These are phyloP conservation scores for Dolichomitus sp. DNA, from an alignment of 2,888 invertebrate species.

Conservation along the genomic window DNA sequence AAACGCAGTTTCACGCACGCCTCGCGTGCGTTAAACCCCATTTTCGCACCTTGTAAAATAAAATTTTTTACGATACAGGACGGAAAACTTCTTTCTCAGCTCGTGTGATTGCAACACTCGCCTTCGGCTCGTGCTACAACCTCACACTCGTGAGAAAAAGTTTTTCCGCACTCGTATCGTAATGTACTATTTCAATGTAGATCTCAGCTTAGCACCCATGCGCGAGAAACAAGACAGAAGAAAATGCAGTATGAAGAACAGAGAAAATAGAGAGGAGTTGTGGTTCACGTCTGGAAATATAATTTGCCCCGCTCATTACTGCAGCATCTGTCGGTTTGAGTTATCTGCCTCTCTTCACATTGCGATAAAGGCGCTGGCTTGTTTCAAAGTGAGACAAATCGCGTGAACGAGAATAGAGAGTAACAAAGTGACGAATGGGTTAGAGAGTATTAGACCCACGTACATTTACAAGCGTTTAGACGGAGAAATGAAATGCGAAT, in stretches of 20 bases:
- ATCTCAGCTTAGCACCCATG: not conserved
- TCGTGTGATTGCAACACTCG: too few relatives aligned
- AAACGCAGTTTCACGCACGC: too few relatives aligned
- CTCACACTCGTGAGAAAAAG: too few relatives aligned
- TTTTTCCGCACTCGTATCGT: too few relatives aligned
- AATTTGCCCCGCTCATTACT: conserved; percentile 44
- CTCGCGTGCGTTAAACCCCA: too few relatives aligned
- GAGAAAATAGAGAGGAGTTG: conserved; percentile 22
- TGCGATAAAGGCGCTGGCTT: conserved; percentile 45
- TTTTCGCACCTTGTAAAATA: too few relatives aligned
- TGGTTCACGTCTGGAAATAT: conserved; percentile 54
- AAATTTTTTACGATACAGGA: too few relatives aligned
- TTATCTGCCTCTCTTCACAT: conserved; percentile 59
- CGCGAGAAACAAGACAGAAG: conserved; percentile 50
- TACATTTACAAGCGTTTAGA: not conserved
- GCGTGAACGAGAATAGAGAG: not conserved
- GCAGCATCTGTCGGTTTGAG: conserved; percentile 33
- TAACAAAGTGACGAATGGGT: not conserved
- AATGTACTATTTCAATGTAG: not conserved
- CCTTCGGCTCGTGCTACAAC: too few relatives aligned
- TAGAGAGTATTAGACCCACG: not conserved
- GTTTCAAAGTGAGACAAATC: not conserved
- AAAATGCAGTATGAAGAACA: conserved; percentile 35
- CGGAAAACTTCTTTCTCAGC: too few relatives aligned
- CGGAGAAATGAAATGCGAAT: conserved; percentile 15